Evolutionary conservation across 2,888 invertebrate species (phyloP), one percentile per base, ranked within the genome.

Genomic region (Andrena minutula): DNA sequence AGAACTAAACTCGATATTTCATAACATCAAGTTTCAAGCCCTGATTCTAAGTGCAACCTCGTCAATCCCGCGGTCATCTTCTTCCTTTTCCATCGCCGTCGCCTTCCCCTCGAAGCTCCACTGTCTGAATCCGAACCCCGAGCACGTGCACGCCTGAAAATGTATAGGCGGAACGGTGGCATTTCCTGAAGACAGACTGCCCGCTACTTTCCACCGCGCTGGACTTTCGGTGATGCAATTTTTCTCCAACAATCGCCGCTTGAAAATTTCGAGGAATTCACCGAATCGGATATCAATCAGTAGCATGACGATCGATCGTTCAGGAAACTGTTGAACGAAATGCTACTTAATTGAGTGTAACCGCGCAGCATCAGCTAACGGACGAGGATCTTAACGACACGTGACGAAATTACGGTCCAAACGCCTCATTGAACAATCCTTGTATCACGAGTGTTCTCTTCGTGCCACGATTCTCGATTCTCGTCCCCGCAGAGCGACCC

Each of bases 391-490:
- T 30, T 58, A 70, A 78, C 56, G 80, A 82, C 74, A 70, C 70
- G 69, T 70, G 74, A 79, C 65, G 68, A 81, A 79, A 72, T 53
- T 56, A 56, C 28, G 72, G 69, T 35, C 58, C 12, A n/a, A 32
- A 65, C 72, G 58, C 16, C 49, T 41, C 28, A 32, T 56, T 16
- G 53, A 56, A 53, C 61, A 73, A 64, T 69, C 58, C 30, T 56
- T 63, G 56, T 75, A 30, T 61, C 56, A 30, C 12, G 10, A 60
- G 68, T n/a, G 60, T 70, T 51, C 49, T n/a, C 58, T 30, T n/a
- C 65, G 6, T 26, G 6, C 20, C 20, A 3, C 8, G 58, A 51
- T 23, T 51, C 56, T 12, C 20, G 61, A 81, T 71, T 69, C 63
- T 63, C 23, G 56, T 26, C 51, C 72, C 74, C 75, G 64, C 75